Evolutionary conservation across 2,797 vertebrate genomes (phyloP).

Genomic region (Poeciliopsis infans): DNA sequence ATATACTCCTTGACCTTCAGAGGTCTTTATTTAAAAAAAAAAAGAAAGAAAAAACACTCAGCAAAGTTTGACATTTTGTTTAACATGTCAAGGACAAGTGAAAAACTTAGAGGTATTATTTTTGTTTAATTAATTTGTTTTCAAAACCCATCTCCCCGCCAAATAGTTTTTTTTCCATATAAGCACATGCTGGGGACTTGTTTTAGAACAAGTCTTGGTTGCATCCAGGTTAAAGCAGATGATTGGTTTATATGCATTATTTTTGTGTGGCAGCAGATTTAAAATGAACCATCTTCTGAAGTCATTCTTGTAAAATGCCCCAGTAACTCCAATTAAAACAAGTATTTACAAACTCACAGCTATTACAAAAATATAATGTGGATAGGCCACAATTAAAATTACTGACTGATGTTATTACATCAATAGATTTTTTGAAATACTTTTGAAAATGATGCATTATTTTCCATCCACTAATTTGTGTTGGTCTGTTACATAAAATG

Average conservation of each 20-base stretch:
- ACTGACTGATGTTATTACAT: not conserved
- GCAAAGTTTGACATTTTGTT: not conserved
- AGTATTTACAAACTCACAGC: not conserved
- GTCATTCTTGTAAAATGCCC: not conserved
- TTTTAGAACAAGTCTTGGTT: not conserved
- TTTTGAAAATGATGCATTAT: not conserved
- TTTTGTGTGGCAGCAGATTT: not conserved
- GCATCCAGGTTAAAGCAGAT: not conserved
- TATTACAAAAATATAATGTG: not conserved
- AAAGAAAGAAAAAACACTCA: not conserved
- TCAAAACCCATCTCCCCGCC: too few species aligned
- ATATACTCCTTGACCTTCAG: not conserved
- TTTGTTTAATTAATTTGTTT: too few species aligned
- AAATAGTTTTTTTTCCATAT: not conserved
- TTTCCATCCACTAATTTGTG: not conserved
- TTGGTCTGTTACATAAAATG: not conserved
- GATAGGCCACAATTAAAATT: not conserved
- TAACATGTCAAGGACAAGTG: not conserved
- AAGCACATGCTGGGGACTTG: not conserved
- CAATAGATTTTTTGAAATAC: not conserved
- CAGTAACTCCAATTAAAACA: not conserved
- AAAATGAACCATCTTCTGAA: not conserved
- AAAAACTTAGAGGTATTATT: not conserved
- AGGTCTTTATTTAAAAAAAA: not conserved
- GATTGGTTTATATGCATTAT: not conserved